phyloP scores from a whole-genome alignment of 2,113 vertebrate genomes.

The Callospermophilus lateralis region DNA sequence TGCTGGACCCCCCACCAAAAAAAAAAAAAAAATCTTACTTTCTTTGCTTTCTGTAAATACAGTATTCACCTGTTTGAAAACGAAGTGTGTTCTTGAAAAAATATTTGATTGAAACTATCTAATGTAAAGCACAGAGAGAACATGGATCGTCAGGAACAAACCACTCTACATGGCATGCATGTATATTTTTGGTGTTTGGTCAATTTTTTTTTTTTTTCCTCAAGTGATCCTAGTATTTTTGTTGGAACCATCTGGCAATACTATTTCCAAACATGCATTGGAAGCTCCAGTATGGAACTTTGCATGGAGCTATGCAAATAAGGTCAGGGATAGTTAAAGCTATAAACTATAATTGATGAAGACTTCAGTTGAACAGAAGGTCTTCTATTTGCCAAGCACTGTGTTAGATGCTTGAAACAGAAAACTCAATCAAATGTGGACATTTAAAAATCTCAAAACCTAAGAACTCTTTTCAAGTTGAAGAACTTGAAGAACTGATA shows the following conservation, averaged over 20 bases:
- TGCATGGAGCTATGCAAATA: constrained; percentile 75
- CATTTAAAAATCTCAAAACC: constrained; percentile 49
- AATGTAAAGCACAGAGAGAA: constrained; percentile 50
- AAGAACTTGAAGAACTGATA: not conserved
- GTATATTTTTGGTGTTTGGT: constrained; percentile 69
- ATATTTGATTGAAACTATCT: constrained; percentile 50
- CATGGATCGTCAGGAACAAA: constrained; percentile 55
- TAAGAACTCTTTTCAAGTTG: constrained; percentile 38
- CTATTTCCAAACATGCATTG: constrained; percentile 73
- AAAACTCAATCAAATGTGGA: constrained; percentile 55
- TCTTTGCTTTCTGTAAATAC: not conserved
- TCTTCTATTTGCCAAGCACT: constrained; percentile 69
- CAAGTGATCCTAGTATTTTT: constrained; percentile 67
- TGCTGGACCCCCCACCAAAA: not conserved
- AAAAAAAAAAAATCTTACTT: not conserved
- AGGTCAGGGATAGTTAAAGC: constrained; percentile 73
- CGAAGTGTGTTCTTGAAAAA: constrained; percentile 54
- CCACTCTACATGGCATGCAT: not conserved
- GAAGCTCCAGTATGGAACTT: constrained; percentile 59
- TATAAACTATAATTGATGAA: constrained; percentile 74
- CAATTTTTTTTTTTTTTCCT: constrained; percentile 64
- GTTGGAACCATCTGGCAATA: constrained; percentile 72
- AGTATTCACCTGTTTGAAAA: constrained; percentile 51
- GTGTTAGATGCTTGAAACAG: constrained; percentile 64
- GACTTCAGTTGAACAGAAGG: constrained; percentile 73